Conservation (phyloP, 2,113 vertebrate genomes). For the Antechinus stuartii region DNA sequence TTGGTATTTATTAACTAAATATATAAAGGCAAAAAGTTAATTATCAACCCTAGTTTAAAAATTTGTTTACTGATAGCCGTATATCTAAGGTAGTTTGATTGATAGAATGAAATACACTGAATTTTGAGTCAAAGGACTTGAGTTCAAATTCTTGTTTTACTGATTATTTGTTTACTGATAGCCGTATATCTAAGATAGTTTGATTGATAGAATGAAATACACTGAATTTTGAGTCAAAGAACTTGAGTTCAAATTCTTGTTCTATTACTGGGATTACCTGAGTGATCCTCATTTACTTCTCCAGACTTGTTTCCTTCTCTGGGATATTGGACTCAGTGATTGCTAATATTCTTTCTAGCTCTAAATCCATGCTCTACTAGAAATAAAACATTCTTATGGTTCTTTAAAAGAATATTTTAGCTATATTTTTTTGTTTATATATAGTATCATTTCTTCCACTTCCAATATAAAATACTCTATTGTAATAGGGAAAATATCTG, state of each 20-base stretch:
- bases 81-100: conserved; percentile 4
- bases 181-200: background rate
- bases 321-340: background rate
- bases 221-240: background rate
- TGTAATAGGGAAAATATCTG: background rate
- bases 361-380: background rate
- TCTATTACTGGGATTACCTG: background rate
- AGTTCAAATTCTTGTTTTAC: background rate
- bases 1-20: conserved; percentile 1
- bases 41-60: background rate
- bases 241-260: background rate
- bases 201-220: background rate
- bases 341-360: background rate
- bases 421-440: background rate
- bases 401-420: background rate
- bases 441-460: background rate
- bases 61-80: conserved; percentile 24
- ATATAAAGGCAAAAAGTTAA: background rate
- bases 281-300: background rate
- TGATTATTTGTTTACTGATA: background rate
- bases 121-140: background rate
- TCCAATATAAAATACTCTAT: too few species aligned
- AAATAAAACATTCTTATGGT: background rate
- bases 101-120: background rate
- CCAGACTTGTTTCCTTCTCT: background rate